Percentiles rank a stretch among this genome's conserved stretches.
Evolutionary conservation across 64 coral and sea anemone species (phyloP).

Genomic region (Dendrophyllia cribrosa): DNA sequence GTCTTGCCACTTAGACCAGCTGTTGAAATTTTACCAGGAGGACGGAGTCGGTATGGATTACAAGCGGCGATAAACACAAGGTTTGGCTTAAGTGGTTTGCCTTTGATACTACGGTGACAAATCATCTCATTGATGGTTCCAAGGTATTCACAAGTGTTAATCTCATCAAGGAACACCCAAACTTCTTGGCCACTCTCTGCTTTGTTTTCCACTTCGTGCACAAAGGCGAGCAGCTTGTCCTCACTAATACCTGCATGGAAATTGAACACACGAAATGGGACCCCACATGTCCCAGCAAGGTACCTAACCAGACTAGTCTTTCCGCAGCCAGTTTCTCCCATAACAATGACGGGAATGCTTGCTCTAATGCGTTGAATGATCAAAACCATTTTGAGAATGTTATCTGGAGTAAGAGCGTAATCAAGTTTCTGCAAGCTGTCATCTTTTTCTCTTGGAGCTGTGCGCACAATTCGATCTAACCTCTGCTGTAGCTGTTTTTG

Average conservation of each 20-base stretch:
- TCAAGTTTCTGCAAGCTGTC: background rate
- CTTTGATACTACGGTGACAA: conserved; percentile 74
- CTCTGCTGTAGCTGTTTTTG: conserved; percentile 59
- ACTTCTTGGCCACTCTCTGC: conserved; percentile 29
- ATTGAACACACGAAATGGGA: conserved; percentile 59
- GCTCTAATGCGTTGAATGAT: conserved; percentile 91
- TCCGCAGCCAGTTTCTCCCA: conserved; percentile 87
- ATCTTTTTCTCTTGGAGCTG: conserved; percentile 19
- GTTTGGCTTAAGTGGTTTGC: conserved; percentile 58
- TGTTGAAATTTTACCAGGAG: conserved; percentile 63
- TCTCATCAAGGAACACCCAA: conserved; percentile 91
- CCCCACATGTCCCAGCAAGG: conserved; percentile 63
- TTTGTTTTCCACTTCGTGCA: conserved; percentile 22
- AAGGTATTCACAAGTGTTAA: conserved; percentile 94
- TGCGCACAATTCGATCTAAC: conserved; percentile 61
- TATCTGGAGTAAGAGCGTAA: conserved; percentile 96
- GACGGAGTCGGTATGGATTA: conserved; percentile 83
- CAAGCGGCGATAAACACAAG: conserved; percentile 85
- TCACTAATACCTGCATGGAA: conserved; percentile 76
- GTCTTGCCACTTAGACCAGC: conserved; percentile 77
- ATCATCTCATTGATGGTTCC: conserved; percentile 86
- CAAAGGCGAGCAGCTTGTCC: conserved; percentile 45
- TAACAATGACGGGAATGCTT: conserved; percentile 77
- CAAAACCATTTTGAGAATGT: conserved; percentile 91
- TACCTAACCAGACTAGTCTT: conserved; percentile 78